Evolutionary conservation across 2,113 vertebrate species (phyloP), one percentile per base, ranked within the genome.

Genomic region (Labrus mixtus): DNA sequence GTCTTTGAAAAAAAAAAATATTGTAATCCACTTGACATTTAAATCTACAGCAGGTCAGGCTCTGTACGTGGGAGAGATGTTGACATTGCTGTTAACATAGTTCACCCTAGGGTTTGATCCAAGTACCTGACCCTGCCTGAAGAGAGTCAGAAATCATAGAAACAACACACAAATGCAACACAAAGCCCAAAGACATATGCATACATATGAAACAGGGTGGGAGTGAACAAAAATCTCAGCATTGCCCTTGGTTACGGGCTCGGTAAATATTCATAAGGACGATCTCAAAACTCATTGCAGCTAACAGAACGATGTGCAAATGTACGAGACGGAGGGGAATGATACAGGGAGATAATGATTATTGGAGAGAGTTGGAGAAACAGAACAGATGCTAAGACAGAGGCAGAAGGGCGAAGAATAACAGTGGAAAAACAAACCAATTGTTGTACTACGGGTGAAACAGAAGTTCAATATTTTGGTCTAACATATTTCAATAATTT

Each of bases 191-290:
- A 69, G 57, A 71, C 77, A 51, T 66, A 77, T 58, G 65, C 62
- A 82, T 50, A 72, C 62, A 59, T 48, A 78, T 58, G 61, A 84
- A 83, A 71, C 53, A 63, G 33, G 33, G 65, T 81, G 57, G 68
- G 63, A 78, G 70, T 48, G 68, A 81, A 79, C 62, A 48, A 57
- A 19, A 57, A 75, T 76, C 72, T 80, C 77, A 56, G 63, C 61
- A 85, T 78, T 86, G 83, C 77, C 76, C 65, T 76, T 17, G 55
- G 82, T 88, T 63, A 61, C 53, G 45, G 55, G 29, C 29, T 64
- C 80, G 62, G 82, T 86, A 87, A 91, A 92, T 91, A 91, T 90
- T 92, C 83, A 92, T 81, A 62, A 83, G 63, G 48, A 41, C 45
- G 50, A 48, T 68, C 68, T 77, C 61, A 39, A 70, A 65, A 62